Percentiles rank a stretch among this genome's conserved stretches.
Conservation (phyloP, 1,140 invertebrate species). For the Carcinoscorpius rotundicauda region DNA sequence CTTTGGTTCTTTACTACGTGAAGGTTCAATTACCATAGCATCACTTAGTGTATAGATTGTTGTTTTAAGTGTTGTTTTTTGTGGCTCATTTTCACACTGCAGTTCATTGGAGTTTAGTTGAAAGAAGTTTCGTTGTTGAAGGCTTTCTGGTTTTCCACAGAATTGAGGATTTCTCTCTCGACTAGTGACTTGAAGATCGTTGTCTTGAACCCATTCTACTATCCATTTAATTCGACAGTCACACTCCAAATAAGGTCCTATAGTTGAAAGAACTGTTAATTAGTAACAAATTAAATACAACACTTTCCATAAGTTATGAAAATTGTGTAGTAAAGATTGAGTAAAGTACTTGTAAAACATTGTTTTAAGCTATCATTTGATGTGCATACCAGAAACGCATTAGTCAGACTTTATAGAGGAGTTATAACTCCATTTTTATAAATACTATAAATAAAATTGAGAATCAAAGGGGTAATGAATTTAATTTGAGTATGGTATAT, state of each 20-base stretch:
- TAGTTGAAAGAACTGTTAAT: constrained; percentile 4
- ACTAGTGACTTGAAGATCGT: constrained; percentile 73
- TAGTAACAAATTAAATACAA: too few species aligned
- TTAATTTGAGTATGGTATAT: too few species aligned
- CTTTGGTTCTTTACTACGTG: neutral
- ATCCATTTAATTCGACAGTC: constrained; percentile 82
- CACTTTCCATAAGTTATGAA: neutral
- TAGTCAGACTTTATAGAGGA: too few species aligned
- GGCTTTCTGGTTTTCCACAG: constrained; percentile 63
- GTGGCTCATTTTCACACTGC: constrained; percentile 23
- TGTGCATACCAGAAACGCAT: too few species aligned
- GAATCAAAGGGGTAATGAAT: too few species aligned
- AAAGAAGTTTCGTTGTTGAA: constrained; percentile 69
- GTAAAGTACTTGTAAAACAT: neutral
- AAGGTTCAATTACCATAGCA: neutral
- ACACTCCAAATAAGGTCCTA: constrained; percentile 68
- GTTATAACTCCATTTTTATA: too few species aligned
- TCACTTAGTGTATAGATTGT: neutral
- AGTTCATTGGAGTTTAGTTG: constrained; percentile 56
- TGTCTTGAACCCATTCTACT: constrained; percentile 71
- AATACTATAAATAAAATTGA: too few species aligned
- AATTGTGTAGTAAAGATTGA: neutral
- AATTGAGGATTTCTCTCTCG: constrained; percentile 85
- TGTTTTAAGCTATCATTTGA: neutral
- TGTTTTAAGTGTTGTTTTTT: constrained; percentile 23